These are phyloP conservation scores for Chloroceryle amazona DNA, from an alignment of 2,797 vertebrate genomes.

Conservation along the genomic window DNA sequence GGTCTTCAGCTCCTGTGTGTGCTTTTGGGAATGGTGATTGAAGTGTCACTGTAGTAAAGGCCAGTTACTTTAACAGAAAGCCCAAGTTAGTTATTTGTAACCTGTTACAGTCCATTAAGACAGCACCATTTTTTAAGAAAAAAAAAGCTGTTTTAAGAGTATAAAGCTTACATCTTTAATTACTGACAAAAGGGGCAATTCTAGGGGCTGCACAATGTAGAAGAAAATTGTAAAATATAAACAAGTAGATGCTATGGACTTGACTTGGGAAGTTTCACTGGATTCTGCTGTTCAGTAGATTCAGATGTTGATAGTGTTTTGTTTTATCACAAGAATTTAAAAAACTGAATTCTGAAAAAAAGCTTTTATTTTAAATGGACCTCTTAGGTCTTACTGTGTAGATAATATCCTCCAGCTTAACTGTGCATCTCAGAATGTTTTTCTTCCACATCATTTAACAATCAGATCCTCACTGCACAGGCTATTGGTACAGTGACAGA, in stretches of 20 bases:
- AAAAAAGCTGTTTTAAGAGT: constrained; percentile 45
- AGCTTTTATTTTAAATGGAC: not conserved
- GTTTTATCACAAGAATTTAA: not conserved
- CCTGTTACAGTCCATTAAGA: constrained; percentile 55
- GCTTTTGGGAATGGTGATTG: constrained; percentile 56
- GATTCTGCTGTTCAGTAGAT: not conserved
- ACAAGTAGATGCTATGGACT: not conserved
- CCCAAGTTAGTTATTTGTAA: constrained; percentile 57
- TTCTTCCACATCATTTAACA: not conserved
- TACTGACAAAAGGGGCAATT: constrained; percentile 31
- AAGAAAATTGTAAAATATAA: not conserved
- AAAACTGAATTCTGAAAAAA: not conserved
- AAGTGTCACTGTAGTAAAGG: constrained; percentile 45
- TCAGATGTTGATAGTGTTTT: not conserved
- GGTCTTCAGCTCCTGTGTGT: constrained; percentile 39
- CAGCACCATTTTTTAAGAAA: not conserved
- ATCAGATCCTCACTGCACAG: not conserved
- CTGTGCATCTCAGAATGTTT: not conserved
- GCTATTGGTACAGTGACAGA: not conserved
- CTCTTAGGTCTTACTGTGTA: not conserved
- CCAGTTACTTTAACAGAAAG: constrained; percentile 51
- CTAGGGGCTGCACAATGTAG: not conserved
- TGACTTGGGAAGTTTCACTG: not conserved
- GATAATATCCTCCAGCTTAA: not conserved
- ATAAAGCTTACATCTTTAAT: constrained; percentile 25